A percentile compares a stretch with the other conserved stretches of the same genome.
Evolutionary conservation across 2,888 invertebrate genomes (phyloP).

Genomic region (Eulithis testata): DNA sequence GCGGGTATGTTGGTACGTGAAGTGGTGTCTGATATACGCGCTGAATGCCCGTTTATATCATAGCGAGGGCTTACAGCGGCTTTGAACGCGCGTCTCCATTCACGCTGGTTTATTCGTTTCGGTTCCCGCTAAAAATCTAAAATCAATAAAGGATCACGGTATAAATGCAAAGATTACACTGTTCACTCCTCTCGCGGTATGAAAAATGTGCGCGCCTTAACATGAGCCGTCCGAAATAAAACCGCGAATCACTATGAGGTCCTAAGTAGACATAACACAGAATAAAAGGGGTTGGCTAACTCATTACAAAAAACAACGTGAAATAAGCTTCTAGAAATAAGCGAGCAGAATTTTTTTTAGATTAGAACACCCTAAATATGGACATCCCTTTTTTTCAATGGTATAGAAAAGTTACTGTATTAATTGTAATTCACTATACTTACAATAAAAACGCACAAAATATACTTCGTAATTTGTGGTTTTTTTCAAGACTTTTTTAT

Average conservation of each 20-base stretch:
- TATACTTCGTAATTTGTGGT: no score
- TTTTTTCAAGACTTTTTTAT: no score
- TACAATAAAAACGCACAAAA: no score
- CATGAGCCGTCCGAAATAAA: conserved; percentile 82
- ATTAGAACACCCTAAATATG: no score
- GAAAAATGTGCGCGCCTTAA: conserved; percentile 82
- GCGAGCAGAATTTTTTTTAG: no score
- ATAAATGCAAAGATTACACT: conserved; percentile 84
- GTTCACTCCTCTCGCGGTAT: conserved; percentile 75
- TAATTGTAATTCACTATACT: no score
- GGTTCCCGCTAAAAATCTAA: conserved; percentile 83
- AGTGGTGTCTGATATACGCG: conserved; percentile 68
- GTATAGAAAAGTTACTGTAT: no score
- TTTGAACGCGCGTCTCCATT: conserved; percentile 82
- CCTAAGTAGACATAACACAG: conserved; percentile 65
- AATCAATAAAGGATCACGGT: conserved; percentile 84
- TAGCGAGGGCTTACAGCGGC: conserved; percentile 77
- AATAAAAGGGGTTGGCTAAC: conserved; percentile 9
- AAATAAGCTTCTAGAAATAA: no score
- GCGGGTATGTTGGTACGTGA: conserved; percentile 56
- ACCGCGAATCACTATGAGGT: conserved; percentile 84
- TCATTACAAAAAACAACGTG: not conserved
- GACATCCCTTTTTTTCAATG: no score
- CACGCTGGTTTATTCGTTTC: conserved; percentile 81
- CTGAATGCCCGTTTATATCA: conserved; percentile 81